phyloP scores from a whole-genome alignment of 2,888 invertebrate genomes.

The Rhagonycha fulva region DNA sequence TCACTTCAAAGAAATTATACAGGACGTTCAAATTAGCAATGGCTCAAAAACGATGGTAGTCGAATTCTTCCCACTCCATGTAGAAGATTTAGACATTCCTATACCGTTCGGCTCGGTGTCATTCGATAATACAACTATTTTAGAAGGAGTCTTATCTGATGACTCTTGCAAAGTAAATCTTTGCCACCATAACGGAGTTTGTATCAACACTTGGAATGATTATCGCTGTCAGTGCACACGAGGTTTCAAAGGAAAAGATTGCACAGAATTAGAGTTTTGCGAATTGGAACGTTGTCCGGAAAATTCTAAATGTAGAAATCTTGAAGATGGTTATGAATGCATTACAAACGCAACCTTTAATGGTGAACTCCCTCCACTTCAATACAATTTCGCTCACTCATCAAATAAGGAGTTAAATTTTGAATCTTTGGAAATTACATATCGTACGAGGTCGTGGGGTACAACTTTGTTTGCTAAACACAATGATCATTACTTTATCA shows the following conservation, averaged over 20 bases:
- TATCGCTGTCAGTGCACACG: slow-evolving; percentile 82
- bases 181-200: slow-evolving; percentile 81
- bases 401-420: slow-evolving; percentile 41
- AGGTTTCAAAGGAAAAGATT: slow-evolving; percentile 91
- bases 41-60: slow-evolving; percentile 80
- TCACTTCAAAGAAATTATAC: slow-evolving; percentile 88
- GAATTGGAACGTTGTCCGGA: slow-evolving; percentile 82
- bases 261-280: slow-evolving; percentile 89
- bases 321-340: slow-evolving; percentile 91
- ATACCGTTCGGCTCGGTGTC: slow-evolving; percentile 74
- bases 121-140: slow-evolving; percentile 70
- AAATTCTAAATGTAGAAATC: slow-evolving; percentile 80
- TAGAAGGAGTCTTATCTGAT: slow-evolving; percentile 83
- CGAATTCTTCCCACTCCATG: slow-evolving; percentile 80
- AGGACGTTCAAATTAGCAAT: slow-evolving; percentile 85
- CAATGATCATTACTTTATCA: slow-evolving; percentile 64
- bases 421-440: slow-evolving; percentile 59
- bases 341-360: slow-evolving; percentile 87
- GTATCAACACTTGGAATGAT: slow-evolving; percentile 89
- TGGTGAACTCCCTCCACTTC: slow-evolving; percentile 68
- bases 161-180: slow-evolving; percentile 81
- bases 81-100: slow-evolving; percentile 66
- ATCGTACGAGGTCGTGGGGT: slow-evolving; percentile 76
- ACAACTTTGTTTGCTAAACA: slow-evolving; percentile 72
- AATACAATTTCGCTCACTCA: slow-evolving; percentile 59